Evolutionary conservation across 2,888 invertebrate genomes (phyloP).

Genomic region (Dasypolia templi): DNA sequence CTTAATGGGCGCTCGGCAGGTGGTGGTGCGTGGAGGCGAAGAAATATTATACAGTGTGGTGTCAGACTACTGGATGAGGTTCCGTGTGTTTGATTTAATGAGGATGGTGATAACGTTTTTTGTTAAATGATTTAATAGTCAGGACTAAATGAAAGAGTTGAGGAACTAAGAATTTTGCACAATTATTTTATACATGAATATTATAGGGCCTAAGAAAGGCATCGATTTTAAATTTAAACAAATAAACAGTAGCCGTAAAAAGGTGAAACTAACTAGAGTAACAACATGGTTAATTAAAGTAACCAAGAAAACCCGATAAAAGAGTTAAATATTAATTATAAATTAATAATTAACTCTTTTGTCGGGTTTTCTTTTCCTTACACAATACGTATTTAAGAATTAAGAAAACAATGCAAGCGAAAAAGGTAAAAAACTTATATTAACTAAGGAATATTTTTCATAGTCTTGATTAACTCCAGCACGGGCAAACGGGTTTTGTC

Average conservation of each 20-base stretch:
- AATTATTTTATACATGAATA: background rate
- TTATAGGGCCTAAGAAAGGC: background rate
- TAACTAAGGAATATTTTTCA: too few species aligned
- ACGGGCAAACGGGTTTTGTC: too few species aligned
- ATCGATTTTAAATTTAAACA: background rate
- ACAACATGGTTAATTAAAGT: background rate
- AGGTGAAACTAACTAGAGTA: background rate
- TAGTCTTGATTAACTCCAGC: background rate
- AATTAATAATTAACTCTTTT: background rate
- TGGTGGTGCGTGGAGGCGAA: conserved; percentile 74
- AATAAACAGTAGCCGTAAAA: background rate
- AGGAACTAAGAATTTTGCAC: background rate
- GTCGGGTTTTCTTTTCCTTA: background rate
- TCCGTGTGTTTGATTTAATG: conserved; percentile 58
- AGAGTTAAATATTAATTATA: too few species aligned
- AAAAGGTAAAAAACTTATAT: too few species aligned
- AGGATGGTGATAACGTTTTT: conserved; percentile 16
- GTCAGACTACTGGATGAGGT: conserved; percentile 52
- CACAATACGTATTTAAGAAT: background rate
- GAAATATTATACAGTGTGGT: conserved; percentile 52
- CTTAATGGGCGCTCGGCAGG: conserved; percentile 84
- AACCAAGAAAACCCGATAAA: too few species aligned
- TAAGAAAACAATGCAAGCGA: too few species aligned
- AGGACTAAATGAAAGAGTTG: background rate
- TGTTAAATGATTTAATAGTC: background rate